phyloP scores from a whole-genome alignment of 2,113 vertebrate genomes.

The Sarotherodon lohbergeri region DNA sequence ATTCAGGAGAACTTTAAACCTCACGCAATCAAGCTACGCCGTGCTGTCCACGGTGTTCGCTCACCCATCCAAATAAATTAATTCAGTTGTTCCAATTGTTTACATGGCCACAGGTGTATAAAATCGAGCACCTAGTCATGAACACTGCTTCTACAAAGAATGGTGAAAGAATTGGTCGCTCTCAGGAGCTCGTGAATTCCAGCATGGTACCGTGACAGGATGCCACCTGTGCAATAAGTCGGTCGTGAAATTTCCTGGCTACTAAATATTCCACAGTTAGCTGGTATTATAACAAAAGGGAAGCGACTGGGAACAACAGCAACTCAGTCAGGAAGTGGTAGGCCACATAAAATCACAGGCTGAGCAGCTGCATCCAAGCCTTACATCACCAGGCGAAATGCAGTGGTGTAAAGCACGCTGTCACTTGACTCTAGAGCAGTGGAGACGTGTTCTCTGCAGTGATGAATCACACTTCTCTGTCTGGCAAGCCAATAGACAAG shows the following conservation, averaged over 20 bases:
- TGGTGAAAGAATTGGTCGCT: rapidly evolving
- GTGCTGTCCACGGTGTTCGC: background rate
- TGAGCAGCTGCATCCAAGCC: background rate
- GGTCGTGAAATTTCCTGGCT: background rate
- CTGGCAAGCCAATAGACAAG: background rate
- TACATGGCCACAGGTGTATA: background rate
- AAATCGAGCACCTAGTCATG: background rate
- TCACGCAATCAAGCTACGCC: background rate
- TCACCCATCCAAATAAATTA: background rate
- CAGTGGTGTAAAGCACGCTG: background rate
- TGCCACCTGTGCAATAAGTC: background rate
- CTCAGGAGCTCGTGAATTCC: background rate
- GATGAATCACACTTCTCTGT: background rate
- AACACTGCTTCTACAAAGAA: background rate
- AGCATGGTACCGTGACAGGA: background rate
- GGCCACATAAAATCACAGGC: background rate
- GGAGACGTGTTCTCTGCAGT: background rate
- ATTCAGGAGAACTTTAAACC: background rate
- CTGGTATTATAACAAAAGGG: background rate
- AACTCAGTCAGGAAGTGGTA: background rate
- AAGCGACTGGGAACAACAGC: background rate
- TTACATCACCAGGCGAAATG: background rate
- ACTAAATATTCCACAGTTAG: background rate
- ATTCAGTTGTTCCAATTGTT: background rate
- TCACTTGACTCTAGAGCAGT: background rate